Base-by-base conservation (phyloP, 2,113 vertebrate genomes). In the Calonectris borealis region DNA sequence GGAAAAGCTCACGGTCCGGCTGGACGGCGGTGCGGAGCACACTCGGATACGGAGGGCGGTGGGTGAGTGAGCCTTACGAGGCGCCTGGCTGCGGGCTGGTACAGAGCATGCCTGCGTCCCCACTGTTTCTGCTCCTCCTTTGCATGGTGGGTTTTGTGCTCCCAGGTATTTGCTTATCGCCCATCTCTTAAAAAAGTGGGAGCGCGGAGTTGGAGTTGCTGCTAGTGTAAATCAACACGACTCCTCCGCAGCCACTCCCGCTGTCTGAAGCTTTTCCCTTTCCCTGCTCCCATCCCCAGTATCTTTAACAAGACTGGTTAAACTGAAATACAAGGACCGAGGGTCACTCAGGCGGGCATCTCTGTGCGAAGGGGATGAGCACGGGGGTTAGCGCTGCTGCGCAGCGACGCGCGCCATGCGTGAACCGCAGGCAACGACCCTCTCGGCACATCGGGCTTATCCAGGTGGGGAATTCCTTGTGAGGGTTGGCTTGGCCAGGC, bases 1-100 rank as follows among this genome's bases (percentile, higher is more conserved):
- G 86, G 98, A 98, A n/a, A 88, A 58, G 34, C 98, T 98, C 49
- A 98, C 96, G 2, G 95, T 93, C 65, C 70, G 92, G 88, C 96
- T 98, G 44, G 98, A 98, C 0, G 92, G 97, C 1, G 93, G 97
- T 0, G 48, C 31, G 2, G 96, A 98, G 78, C 86, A 92, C 65
- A 98, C 98, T 0, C 88, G 6, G 3, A 71, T 91, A 10, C 92
- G 98, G 58, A 96, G 98, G 90, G 77, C 93, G 6, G 94, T 98
- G 4, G 98, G 98, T 98, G 96, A 98, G 98, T 93, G 71, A 72
- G 14, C 29, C 24, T 7, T 25, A 9, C 0, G 1, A 16, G 19
- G 17, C 5, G 19, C 34, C 52, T 25, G 42, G 18, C 65, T 20
- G 48, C 1, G 1, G 13, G 38, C 21, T 16, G n/a, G 38, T 2